These are phyloP conservation scores for Spizaetus ornatus DNA, from an alignment of 2,113 vertebrate genomes.

Conservation along the genomic window DNA sequence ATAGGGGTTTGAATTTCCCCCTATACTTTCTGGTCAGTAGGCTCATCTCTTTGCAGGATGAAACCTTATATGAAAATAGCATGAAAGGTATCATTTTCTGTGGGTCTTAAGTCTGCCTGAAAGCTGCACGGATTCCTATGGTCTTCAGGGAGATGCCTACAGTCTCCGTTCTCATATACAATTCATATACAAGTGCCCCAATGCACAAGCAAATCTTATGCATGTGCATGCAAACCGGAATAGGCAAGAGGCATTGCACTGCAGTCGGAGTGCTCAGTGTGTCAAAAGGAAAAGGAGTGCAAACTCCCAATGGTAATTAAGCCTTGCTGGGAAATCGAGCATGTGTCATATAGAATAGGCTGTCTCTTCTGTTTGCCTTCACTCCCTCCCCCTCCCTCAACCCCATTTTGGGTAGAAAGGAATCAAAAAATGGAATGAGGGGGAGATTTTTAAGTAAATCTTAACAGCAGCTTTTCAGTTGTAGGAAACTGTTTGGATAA, in stretches of 20 bases:
- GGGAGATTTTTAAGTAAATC: background rate
- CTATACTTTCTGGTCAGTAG: background rate
- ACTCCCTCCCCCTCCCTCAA: background rate
- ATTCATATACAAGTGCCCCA: background rate
- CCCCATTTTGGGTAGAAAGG: background rate
- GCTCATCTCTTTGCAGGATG: background rate
- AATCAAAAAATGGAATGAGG: background rate
- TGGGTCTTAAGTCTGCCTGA: background rate
- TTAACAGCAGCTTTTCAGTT: background rate
- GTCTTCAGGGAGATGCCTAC: background rate
- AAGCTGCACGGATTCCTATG: background rate
- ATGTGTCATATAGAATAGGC: background rate
- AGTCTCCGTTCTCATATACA: background rate
- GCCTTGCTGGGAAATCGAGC: background rate
- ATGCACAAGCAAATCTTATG: background rate
- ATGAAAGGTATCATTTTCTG: background rate
- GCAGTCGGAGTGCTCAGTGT: background rate
- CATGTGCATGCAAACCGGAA: background rate
- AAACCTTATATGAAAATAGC: background rate
- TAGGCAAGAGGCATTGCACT: background rate
- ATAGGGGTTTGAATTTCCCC: background rate
- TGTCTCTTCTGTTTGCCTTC: background rate
- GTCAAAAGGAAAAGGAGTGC: background rate
- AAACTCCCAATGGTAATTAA: conserved; percentile 22
- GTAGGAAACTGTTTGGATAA: background rate